Evolutionary conservation across 1,140 invertebrate genomes (phyloP).

Genomic region (Musca vetustissima): DNA sequence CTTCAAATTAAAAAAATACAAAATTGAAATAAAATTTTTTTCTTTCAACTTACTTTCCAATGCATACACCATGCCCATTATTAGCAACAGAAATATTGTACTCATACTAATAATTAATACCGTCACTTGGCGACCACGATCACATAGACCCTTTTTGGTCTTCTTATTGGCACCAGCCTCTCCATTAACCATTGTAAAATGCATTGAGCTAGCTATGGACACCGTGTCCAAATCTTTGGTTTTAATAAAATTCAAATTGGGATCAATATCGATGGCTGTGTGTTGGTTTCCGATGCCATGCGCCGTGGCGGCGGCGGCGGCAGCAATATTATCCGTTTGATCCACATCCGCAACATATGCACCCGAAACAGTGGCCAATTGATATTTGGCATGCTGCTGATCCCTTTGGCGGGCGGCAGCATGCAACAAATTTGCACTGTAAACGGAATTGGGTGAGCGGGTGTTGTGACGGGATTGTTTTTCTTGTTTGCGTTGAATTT

Average conservation of each 20-base stretch:
- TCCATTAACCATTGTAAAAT: slow-evolving; percentile 82
- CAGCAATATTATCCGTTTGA: no score
- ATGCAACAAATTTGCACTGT: slow-evolving; percentile 46
- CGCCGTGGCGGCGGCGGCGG: not conserved
- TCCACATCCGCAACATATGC: no score
- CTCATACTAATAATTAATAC: slow-evolving; percentile 79
- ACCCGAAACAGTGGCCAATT: slow-evolving; percentile 13
- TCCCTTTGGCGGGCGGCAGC: slow-evolving; percentile 9
- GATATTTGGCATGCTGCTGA: not conserved
- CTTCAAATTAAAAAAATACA: no score
- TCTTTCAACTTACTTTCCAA: slow-evolving; percentile 64
- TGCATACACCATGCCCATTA: slow-evolving; percentile 71
- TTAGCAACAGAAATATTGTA: slow-evolving; percentile 73
- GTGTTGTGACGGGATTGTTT: slow-evolving; percentile 46
- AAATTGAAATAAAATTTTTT: not conserved
- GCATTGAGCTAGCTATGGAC: slow-evolving; percentile 80
- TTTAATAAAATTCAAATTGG: slow-evolving; percentile 50
- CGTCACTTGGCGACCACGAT: slow-evolving; percentile 73
- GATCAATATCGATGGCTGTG: slow-evolving; percentile 45
- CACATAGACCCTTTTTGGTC: slow-evolving; percentile 60
- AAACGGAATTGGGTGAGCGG: slow-evolving; percentile 35
- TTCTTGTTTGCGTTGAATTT: slow-evolving; percentile 63
- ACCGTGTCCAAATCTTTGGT: slow-evolving; percentile 63
- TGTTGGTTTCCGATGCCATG: not conserved
- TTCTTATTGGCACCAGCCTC: slow-evolving; percentile 64